Percentiles rank a stretch among this genome's conserved stretches.
phyloP scores from a whole-genome alignment of 2,113 vertebrate genomes.

The Myodes glareolus region DNA sequence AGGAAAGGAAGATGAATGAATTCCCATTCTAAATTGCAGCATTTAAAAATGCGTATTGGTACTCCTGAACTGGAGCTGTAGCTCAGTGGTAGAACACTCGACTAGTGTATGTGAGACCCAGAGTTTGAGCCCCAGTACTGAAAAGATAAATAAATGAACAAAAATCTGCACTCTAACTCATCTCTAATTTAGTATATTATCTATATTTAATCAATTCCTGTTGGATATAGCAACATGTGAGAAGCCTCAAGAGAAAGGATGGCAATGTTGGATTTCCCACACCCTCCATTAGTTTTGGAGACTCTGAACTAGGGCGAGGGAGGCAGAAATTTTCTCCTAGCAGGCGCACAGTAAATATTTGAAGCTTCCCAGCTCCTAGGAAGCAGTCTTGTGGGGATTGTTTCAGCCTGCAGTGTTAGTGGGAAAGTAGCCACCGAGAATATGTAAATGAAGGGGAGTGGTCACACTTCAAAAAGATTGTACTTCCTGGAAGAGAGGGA shows the following conservation, averaged over 20 bases:
- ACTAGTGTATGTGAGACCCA: not conserved
- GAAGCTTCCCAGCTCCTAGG: not conserved
- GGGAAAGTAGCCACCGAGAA: not conserved
- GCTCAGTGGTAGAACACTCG: not conserved
- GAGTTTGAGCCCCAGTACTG: not conserved
- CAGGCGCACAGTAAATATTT: not conserved
- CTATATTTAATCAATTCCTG: conserved; percentile 62
- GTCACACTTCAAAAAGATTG: conserved; percentile 22
- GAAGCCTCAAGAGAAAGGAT: conserved; percentile 55
- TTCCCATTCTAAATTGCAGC: conserved; percentile 39
- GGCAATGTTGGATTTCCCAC: conserved; percentile 14
- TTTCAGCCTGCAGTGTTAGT: not conserved
- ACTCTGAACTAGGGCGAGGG: not conserved
- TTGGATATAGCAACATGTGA: conserved; percentile 19
- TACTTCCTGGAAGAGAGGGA: not conserved
- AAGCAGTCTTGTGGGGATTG: not conserved
- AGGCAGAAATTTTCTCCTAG: not conserved
- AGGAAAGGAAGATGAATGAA: not conserved
- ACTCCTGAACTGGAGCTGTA: not conserved
- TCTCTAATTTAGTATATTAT: conserved; percentile 45
- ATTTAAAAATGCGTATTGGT: not conserved
- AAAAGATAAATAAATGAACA: conserved; percentile 12
- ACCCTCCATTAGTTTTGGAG: conserved; percentile 4
- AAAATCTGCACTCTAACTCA: conserved; percentile 29
- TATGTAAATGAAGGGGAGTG: not conserved